Conservation (phyloP, 2,113 vertebrate genomes). For the Atrichornis clamosus region DNA sequence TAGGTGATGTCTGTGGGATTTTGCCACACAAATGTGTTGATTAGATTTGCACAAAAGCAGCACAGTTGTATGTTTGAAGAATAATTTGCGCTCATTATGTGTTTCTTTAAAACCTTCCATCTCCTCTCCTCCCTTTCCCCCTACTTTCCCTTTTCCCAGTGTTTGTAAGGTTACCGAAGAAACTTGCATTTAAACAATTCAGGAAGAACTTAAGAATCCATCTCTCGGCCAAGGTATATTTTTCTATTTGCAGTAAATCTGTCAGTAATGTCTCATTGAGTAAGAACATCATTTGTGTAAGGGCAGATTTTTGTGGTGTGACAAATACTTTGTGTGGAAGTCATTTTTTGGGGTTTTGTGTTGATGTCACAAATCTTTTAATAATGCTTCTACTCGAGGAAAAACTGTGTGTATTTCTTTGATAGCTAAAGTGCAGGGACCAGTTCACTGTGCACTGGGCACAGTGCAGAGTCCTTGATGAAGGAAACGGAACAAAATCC, state of each 20-base stretch:
- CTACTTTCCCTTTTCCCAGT: slow-evolving; percentile 26
- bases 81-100: not conserved
- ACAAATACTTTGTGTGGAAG: not conserved
- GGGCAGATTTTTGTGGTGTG: not conserved
- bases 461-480: not conserved
- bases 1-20: not conserved
- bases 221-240: slow-evolving; percentile 45
- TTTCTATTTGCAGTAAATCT: slow-evolving; percentile 32
- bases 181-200: slow-evolving; percentile 60
- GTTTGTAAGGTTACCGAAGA: slow-evolving; percentile 64
- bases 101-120: slow-evolving; percentile 55
- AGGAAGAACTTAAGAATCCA: slow-evolving; percentile 52
- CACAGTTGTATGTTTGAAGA: not conserved
- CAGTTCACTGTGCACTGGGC: not conserved
- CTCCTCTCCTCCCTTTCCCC: slow-evolving; percentile 6
- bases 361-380: not conserved
- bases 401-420: not conserved
- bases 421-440: not conserved
- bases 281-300: not conserved
- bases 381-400: not conserved
- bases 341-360: not conserved
- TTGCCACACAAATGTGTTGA: not conserved
- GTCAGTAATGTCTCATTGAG: not conserved
- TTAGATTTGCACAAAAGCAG: not conserved
- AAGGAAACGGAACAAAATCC: not conserved